These are phyloP conservation scores for Archocentrus centrarchus DNA, from an alignment of 2,113 vertebrate species.

Conservation along the genomic window DNA sequence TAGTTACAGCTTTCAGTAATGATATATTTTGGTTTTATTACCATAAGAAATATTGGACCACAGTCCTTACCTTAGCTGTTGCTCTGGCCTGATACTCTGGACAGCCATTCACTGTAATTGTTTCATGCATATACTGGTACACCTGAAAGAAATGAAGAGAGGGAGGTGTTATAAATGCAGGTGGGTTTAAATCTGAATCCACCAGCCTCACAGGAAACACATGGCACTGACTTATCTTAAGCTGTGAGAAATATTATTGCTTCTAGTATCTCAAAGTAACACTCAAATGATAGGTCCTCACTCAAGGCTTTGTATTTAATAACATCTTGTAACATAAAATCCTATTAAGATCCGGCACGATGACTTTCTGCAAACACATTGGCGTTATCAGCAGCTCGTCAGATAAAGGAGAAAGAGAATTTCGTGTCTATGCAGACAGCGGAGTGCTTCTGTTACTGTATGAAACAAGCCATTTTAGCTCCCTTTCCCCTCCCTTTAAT, in stretches of 20 bases:
- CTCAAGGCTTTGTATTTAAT: not conserved
- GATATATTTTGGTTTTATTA: not conserved
- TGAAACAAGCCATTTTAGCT: not conserved
- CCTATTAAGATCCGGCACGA: not conserved
- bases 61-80: slow-evolving; percentile 93
- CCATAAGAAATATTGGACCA: not conserved
- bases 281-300: not conserved
- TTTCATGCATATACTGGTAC: slow-evolving; percentile 99
- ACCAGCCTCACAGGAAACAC: not conserved
- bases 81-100: slow-evolving; percentile 98
- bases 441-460: not conserved
- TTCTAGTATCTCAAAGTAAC: not conserved
- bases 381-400: not conserved
- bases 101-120: slow-evolving; percentile 97
- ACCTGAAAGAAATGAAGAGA: slow-evolving; percentile 85
- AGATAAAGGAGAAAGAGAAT: not conserved
- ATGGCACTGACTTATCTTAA: not conserved
- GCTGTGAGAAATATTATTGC: not conserved
- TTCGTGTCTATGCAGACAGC: not conserved
- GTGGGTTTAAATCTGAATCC: slow-evolving; percentile 16
- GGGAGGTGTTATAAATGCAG: slow-evolving; percentile 12
- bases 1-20: not conserved
- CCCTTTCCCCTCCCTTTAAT: not conserved
- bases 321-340: not conserved
- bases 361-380: not conserved